phyloP scores from a whole-genome alignment of 2,797 vertebrate genomes.

The Cuculus canorus region DNA sequence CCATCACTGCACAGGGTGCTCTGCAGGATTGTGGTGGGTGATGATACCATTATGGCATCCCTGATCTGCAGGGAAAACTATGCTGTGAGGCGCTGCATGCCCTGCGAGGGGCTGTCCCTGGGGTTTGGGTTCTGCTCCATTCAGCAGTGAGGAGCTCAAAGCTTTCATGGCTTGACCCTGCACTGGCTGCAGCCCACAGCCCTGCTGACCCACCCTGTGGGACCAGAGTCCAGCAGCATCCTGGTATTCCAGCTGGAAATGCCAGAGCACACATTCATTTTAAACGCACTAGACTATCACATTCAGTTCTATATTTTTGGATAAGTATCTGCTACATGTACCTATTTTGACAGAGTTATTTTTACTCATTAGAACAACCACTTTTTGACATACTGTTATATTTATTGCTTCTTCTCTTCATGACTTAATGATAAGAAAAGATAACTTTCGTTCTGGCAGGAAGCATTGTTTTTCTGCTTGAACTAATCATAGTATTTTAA shows the following conservation, averaged over 20 bases:
- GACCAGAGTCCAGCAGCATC: neutral
- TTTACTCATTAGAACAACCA: neutral
- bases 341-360: neutral
- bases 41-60: neutral
- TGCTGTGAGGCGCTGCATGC: too few relatives aligned
- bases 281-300: neutral
- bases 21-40: neutral
- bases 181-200: neutral
- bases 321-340: neutral
- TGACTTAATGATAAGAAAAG: neutral
- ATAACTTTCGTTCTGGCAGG: slow-evolving; percentile 8
- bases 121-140: too few relatives aligned
- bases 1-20: accelerated
- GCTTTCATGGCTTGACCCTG: accelerated
- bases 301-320: neutral
- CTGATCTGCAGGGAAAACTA: neutral
- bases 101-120: neutral
- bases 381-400: neutral
- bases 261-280: neutral
- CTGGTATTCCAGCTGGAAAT: neutral
- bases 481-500: slow-evolving; percentile 37
- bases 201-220: accelerated
- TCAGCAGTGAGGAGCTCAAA: too few relatives aligned
- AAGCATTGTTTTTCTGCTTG: slow-evolving; percentile 20
- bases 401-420: slow-evolving; percentile 1